These are phyloP conservation scores for Calidris pugnax DNA, from an alignment of 2,113 vertebrate genomes.

Conservation along the genomic window DNA sequence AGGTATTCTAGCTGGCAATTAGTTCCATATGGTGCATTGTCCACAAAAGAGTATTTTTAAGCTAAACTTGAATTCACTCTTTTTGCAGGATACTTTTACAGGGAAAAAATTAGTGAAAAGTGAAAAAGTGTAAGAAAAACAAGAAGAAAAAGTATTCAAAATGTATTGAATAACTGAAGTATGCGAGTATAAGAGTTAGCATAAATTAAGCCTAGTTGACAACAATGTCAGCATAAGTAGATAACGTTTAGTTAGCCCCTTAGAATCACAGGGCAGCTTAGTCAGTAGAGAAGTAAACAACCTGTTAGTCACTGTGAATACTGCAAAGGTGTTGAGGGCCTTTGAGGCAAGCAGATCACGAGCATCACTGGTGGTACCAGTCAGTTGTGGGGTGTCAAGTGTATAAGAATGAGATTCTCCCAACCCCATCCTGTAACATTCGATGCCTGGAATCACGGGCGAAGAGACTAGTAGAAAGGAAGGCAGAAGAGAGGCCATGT, in stretches of 20 bases:
- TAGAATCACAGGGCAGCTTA: background rate
- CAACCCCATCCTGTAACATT: background rate
- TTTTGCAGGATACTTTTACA: background rate
- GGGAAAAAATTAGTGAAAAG: background rate
- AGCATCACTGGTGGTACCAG: background rate
- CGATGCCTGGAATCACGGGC: background rate
- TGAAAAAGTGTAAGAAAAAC: background rate
- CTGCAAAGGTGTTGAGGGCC: background rate
- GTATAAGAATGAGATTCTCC: background rate
- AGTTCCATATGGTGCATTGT: background rate
- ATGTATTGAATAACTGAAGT: background rate
- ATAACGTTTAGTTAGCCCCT: background rate
- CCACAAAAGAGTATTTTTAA: background rate
- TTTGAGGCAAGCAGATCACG: background rate
- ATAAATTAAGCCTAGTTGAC: background rate
- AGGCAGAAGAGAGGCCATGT: background rate
- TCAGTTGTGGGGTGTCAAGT: background rate
- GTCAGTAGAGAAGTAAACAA: background rate
- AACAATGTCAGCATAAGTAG: background rate
- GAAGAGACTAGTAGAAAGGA: background rate
- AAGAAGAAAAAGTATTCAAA: background rate
- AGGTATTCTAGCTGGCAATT: background rate
- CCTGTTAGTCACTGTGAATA: background rate
- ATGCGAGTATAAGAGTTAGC: accelerated
- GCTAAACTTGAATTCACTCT: background rate